phyloP scores from a whole-genome alignment of 2,888 invertebrate species.

The Alcis repandata region DNA sequence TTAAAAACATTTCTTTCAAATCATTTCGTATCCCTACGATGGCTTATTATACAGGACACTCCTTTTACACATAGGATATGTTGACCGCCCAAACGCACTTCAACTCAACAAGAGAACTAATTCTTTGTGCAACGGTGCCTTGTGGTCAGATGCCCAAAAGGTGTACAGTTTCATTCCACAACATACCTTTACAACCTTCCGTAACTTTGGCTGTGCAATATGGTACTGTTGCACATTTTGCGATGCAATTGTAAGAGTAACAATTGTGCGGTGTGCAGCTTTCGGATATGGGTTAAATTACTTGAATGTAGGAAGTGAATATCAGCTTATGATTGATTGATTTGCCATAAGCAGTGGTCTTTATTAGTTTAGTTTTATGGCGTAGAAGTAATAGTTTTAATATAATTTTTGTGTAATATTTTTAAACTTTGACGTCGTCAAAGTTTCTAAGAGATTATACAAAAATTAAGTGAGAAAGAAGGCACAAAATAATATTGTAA shows the following conservation, averaged over 20 bases:
- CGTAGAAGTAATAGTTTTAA: too few species aligned
- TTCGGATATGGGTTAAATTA: constrained; percentile 9
- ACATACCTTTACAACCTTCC: constrained; percentile 27
- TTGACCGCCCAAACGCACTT: constrained; percentile 25
- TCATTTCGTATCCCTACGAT: too few species aligned
- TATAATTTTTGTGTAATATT: too few species aligned
- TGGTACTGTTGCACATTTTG: constrained; percentile 47
- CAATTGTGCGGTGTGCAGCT: constrained; percentile 27
- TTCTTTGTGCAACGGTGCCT: constrained; percentile 39
- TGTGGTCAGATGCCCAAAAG: constrained; percentile 40
- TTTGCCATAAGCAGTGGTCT: constrained; percentile 5
- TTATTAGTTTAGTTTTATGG: too few species aligned
- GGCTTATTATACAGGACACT: neutral
- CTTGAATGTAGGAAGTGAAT: constrained; percentile 35
- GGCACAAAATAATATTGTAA: too few species aligned
- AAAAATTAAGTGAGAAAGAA: too few species aligned
- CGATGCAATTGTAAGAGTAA: constrained; percentile 21
- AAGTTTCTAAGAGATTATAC: too few species aligned
- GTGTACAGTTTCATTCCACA: constrained; percentile 45
- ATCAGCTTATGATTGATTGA: constrained; percentile 18
- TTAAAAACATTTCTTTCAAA: too few species aligned
- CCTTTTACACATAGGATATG: constrained; percentile 2
- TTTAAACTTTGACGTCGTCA: too few species aligned
- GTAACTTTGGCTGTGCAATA: constrained; percentile 34
- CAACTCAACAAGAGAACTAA: constrained; percentile 16